Base-by-base conservation (phyloP, 2,113 vertebrate species). In the Chiloscyllium plagiosum region DNA sequence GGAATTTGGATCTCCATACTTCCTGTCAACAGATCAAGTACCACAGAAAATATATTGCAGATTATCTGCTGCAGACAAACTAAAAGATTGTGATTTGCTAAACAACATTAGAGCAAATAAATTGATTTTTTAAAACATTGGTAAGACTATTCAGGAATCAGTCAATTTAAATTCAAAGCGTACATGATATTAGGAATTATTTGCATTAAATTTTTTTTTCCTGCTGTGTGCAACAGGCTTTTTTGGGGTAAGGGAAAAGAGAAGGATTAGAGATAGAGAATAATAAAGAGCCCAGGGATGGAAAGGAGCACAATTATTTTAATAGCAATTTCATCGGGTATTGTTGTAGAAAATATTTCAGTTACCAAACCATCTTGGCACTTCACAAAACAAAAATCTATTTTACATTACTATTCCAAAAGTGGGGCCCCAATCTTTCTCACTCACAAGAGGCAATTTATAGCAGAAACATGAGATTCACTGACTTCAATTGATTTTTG, bases 11-110 rank as follows among this genome's bases (percentile, higher is more conserved):
- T 20, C 33, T 0, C 0, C 89, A 96, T 68, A 1, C 29, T 19
- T 96, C 87, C 72, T 86, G 15, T 29, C 0, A 0, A 78, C 50
- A 72, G 22, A 42, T 3, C 0, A 0, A 0, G 5, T 19, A 3
- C 20, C 0, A 0, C 92, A 13, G 76, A 69, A 87, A 96, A 50
- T 66, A 7, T 12, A 94, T 37, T 42, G 65, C 33, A 76, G 4
- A 5, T 33, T 65, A 24, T 42, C 70, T 65, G 24, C 15, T 89
- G 80, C 33, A 96, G 33, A 94, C 42, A 37, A 5, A 37, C 8
- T 42, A 12, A 70, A 29, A 6, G 10, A 47, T 94, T 69, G 26
- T 10, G 69, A 47, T 22, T 72, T 13, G 66, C 66, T 66, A 66
- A 93, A 2, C n/a, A 33, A 66, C 6, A 22, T 69, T 26, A 95